Evolutionary conservation across 2,888 invertebrate species (phyloP), one percentile per base, ranked within the genome.

Genomic region (Chaetoderma sp.): DNA sequence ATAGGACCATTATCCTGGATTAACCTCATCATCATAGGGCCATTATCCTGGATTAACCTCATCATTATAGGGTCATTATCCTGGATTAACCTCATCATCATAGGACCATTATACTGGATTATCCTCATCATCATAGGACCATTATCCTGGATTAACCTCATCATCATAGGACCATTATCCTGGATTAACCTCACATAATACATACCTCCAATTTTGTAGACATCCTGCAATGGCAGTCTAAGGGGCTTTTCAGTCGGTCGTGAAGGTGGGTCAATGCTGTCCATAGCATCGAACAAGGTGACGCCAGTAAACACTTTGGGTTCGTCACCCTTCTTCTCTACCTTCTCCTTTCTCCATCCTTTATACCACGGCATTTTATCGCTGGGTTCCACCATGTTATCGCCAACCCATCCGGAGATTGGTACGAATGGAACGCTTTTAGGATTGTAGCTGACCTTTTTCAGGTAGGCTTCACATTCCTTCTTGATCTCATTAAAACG

Each of bases 401-500:
- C 99, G 87, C 99, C 99, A 88, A 98, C 95, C 98, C 98, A 99
- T 83, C 99, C 99, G 84, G 98, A 99, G 89, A 99, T 98, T 86
- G 99, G 99, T 72, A 99, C 97, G 89, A 98, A 98, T 74, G 98
- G 93, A 81, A 99, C 98, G 58, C 94, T 92, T 79, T 93, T 93
- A 72, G 98, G 97, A 88, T 98, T 98, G 92, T 98, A 99, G 88
- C 99, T 99, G 83, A 99, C 97, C 90, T 98, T 99, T 92, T 99
- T 99, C 88, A 99, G 96, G 92, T 98, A 99, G 1, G 93, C 93
- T 50, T 93, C 93, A 1, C 98, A 97, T 92, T 99, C 98, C 88
- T 97, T 98, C 89, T 96, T 94, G 89, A 99, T 99, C 93, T 99
- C 98, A 88, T 97, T 95, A 88, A 95, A 99, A 89, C 98, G 94